Percentiles rank a stretch among this genome's conserved stretches.
phyloP scores from a whole-genome alignment of 2,797 vertebrate genomes.

The Enteromius radiatus region DNA sequence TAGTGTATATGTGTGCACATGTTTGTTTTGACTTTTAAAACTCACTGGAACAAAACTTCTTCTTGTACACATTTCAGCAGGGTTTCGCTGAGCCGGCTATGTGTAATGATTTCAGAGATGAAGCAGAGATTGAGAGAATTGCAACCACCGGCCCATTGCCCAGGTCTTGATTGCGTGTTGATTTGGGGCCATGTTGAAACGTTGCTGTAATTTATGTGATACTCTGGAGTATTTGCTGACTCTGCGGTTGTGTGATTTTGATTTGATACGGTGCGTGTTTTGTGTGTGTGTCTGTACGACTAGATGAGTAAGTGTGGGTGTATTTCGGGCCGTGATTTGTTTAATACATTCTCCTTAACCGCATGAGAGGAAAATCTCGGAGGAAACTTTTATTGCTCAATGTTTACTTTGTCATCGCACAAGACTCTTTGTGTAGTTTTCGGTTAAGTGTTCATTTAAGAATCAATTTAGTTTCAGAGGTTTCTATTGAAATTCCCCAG shows the following conservation, averaged over 20 bases:
- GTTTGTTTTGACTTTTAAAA: neutral
- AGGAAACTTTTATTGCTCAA: constrained; percentile 10
- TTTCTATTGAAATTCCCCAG: neutral
- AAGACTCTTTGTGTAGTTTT: neutral
- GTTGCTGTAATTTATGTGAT: constrained; percentile 65
- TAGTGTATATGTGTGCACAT: neutral
- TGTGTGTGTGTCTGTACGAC: constrained; percentile 4
- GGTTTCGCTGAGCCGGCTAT: neutral
- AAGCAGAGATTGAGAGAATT: constrained; percentile 40
- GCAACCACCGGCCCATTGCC: constrained; percentile 57
- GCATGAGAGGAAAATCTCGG: neutral
- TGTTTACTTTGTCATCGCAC: constrained; percentile 13
- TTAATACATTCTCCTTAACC: constrained; percentile 6
- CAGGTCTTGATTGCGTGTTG: constrained; percentile 70
- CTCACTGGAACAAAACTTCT: neutral
- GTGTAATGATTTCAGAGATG: constrained; percentile 42
- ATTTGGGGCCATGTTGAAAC: constrained; percentile 66
- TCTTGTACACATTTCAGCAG: neutral
- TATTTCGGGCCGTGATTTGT: neutral
- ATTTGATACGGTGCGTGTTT: constrained; percentile 47
- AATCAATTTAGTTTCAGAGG: neutral
- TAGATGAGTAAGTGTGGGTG: constrained; percentile 26
- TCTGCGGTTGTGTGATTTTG: constrained; percentile 61
- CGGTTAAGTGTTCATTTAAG: neutral
- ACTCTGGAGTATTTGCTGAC: constrained; percentile 62